Evolutionary conservation across 2,113 vertebrate species (phyloP).

Genomic region (Catharus bicknelli): DNA sequence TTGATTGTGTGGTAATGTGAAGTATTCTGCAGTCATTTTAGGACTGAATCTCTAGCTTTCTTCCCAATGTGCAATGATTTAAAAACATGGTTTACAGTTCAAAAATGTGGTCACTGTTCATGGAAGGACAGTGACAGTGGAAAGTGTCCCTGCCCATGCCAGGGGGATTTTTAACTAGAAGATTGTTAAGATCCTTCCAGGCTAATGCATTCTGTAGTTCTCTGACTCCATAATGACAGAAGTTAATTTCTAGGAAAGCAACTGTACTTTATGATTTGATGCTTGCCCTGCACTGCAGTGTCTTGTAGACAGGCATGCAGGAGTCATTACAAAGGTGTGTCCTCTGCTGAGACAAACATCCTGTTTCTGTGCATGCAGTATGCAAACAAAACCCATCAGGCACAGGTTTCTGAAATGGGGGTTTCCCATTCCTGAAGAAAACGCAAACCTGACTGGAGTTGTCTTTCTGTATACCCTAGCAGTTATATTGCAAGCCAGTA

Average conservation of each 20-base stretch:
- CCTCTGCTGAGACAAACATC: not conserved
- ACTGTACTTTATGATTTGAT: not conserved
- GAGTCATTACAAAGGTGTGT: not conserved
- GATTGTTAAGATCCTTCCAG: not conserved
- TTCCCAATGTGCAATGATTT: not conserved
- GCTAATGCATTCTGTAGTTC: not conserved
- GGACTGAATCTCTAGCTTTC: not conserved
- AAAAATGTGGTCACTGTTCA: not conserved
- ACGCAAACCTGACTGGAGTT: not conserved
- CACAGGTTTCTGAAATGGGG: not conserved
- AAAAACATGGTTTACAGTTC: not conserved
- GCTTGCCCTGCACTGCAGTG: not conserved
- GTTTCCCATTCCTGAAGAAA: constrained; percentile 15
- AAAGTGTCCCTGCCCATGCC: not conserved
- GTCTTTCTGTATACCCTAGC: not conserved
- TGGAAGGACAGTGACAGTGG: not conserved
- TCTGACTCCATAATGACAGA: not conserved
- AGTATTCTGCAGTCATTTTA: not conserved
- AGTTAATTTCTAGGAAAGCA: not conserved
- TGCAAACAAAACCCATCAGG: constrained; percentile 3
- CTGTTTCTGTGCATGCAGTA: not conserved
- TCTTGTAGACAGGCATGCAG: not conserved
- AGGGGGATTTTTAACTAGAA: not conserved
- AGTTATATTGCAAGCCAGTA: not conserved
- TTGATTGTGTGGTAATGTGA: not conserved